These are phyloP conservation scores for Bucorvus abyssinicus DNA, from an alignment of 2,797 vertebrate genomes.

Conservation along the genomic window DNA sequence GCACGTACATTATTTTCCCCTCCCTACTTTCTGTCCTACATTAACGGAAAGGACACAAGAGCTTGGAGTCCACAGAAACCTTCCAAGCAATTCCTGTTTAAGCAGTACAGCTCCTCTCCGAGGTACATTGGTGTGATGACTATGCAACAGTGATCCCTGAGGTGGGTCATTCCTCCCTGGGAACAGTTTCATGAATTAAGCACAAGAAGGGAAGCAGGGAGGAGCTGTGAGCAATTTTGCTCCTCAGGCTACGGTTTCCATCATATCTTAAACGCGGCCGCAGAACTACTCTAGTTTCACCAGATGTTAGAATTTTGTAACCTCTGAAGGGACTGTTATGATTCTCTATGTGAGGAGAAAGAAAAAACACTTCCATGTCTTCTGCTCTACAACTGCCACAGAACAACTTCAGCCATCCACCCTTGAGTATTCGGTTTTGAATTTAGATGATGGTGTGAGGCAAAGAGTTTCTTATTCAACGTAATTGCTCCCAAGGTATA, in stretches of 20 bases:
- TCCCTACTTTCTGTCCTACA: not conserved
- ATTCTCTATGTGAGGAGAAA: not conserved
- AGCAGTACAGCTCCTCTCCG: not conserved
- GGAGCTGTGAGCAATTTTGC: not conserved
- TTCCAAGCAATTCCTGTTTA: not conserved
- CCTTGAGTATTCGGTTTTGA: not conserved
- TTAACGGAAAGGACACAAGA: not conserved
- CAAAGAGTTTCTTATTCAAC: not conserved
- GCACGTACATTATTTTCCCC: not conserved
- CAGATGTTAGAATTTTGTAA: not conserved
- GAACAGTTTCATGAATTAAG: not conserved
- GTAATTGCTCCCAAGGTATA: not conserved
- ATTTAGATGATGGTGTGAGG: not conserved
- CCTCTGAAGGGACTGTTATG: not conserved
- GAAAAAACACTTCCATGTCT: not conserved
- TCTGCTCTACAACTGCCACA: not conserved
- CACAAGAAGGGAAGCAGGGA: not conserved
- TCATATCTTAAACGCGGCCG: not conserved
- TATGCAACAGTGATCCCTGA: not conserved
- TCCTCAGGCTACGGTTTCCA: not conserved
- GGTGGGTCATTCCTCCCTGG: not conserved
- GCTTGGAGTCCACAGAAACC: not conserved
- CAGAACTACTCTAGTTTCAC: not conserved
- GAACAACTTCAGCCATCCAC: not conserved
- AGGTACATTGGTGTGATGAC: not conserved